phyloP scores from a whole-genome alignment of 2,797 vertebrate species.

The Danio choprae region DNA sequence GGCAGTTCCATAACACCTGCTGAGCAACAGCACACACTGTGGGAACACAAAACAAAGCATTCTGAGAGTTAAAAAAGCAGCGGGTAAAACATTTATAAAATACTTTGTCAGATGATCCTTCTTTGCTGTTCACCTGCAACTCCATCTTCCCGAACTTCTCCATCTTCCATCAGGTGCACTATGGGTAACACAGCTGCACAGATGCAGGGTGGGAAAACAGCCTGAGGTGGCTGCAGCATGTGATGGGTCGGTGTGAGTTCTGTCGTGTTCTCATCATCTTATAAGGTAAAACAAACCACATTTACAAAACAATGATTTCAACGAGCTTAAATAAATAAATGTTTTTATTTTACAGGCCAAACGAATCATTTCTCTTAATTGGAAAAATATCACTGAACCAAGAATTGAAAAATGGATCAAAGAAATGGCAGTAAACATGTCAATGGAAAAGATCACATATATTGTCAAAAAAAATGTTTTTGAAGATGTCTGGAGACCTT shows the following conservation, averaged over 20 bases:
- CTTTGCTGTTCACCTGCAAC: conserved; percentile 86
- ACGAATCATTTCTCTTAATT: too few relatives aligned
- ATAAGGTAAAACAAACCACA: conserved; percentile 17
- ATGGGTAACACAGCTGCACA: conserved; percentile 97
- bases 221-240: conserved; percentile 93
- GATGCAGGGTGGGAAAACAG: conserved; percentile 98
- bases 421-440: too few relatives aligned
- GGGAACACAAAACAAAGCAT: background rate
- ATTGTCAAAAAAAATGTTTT: too few relatives aligned
- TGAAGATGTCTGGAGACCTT: too few relatives aligned
- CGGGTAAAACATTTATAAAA: background rate
- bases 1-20: conserved; percentile 98
- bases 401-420: too few relatives aligned
- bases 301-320: background rate
- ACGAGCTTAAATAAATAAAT: background rate
- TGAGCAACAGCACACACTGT: conserved; percentile 96
- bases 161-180: conserved; percentile 98
- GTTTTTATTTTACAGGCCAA: too few relatives aligned
- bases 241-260: conserved; percentile 97
- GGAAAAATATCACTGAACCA: too few relatives aligned
- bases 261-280: conserved; percentile 95
- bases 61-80: background rate
- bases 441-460: too few relatives aligned
- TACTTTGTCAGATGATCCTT: background rate
- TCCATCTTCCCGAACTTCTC: conserved; percentile 95